Evolutionary conservation across 2,113 vertebrate genomes (phyloP), one percentile per base, ranked within the genome.

Genomic region (Aptenodytes forsteri): DNA sequence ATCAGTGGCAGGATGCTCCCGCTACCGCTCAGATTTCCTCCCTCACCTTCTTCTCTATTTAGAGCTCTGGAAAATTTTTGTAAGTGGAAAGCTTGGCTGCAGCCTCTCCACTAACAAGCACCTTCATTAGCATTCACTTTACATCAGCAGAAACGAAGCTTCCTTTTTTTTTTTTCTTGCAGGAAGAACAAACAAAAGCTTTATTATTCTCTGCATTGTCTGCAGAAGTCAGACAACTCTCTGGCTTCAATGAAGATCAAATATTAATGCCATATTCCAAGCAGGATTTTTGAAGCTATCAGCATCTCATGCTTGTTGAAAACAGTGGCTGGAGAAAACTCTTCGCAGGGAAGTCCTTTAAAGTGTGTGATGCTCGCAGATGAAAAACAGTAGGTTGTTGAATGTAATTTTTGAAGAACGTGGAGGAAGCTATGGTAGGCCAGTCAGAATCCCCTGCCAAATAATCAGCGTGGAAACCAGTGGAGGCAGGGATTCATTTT

Each of bases 131-230:
- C 72, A 83, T 66, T 77, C 71, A 19, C 61, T 70, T 83, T 62
- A 36, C 77, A 82, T 50, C 75, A 77, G 72, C 78, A 78, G 46
- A 81, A 71, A 78, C 0, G 0, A 79, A 76, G 26, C 55, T 89
- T 34, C 54, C 23, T 36, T 62, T 40, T 40, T 46, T n/a, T 36
- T 61, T 59, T 42, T 25, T 11, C 76, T 47, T 38, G 34, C 1
- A 3, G 58, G 82, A 90, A 75, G 62, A 84, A 29, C 75, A 84
- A 92, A 87, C 58, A 38, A 80, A 93, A 83, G 67, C 62, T 93
- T 77, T 59, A 29, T 71, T 55, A 62, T 79, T 82, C 64, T 47
- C 80, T n/a, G 65, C 58, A 26, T 23, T 70, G 64, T 65, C 64
- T 89, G 80, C 73, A 75, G n/a, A 87, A 87, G 30, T 34, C 84